A percentile compares a stretch with the other conserved stretches of the same genome.
phyloP scores from a whole-genome alignment of 2,113 vertebrate species.

The Epinephelus moara region DNA sequence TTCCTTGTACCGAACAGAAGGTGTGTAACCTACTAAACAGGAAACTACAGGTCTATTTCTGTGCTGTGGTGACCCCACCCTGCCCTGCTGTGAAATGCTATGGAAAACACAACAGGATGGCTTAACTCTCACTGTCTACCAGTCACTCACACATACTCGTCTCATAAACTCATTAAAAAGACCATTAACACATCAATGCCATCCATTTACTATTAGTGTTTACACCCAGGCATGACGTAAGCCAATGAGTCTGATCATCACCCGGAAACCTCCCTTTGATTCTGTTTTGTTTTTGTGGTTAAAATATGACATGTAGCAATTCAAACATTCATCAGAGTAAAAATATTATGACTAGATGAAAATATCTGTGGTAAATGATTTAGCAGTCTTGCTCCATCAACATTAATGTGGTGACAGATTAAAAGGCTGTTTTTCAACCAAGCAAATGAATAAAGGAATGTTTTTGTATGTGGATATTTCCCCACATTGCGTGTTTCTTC shows the following conservation, averaged over 20 bases:
- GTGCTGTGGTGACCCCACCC: conserved; percentile 48
- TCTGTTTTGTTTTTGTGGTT: neutral
- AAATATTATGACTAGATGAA: neutral
- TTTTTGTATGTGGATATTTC: neutral
- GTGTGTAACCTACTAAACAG: conserved; percentile 62
- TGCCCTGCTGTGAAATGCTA: conserved; percentile 14
- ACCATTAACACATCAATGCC: conserved; percentile 29
- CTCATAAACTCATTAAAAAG: conserved; percentile 41
- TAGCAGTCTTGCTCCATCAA: neutral
- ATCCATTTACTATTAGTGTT: conserved; percentile 6
- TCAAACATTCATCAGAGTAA: neutral
- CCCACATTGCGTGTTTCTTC: neutral
- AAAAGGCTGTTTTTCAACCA: neutral
- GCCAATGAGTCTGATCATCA: neutral
- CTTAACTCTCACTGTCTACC: conserved; percentile 8
- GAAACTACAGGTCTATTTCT: conserved; percentile 69
- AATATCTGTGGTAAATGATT: neutral
- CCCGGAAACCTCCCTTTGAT: neutral
- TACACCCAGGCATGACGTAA: neutral
- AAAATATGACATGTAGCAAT: neutral
- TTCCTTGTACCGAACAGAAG: conserved; percentile 29
- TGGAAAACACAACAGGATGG: conserved; percentile 43
- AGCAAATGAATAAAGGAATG: conserved; percentile 16
- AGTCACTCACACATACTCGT: conserved; percentile 10
- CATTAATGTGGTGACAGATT: conserved; percentile 21